Base-by-base conservation (phyloP, 2,888 invertebrate species). In the Auanema freiburgensis region DNA sequence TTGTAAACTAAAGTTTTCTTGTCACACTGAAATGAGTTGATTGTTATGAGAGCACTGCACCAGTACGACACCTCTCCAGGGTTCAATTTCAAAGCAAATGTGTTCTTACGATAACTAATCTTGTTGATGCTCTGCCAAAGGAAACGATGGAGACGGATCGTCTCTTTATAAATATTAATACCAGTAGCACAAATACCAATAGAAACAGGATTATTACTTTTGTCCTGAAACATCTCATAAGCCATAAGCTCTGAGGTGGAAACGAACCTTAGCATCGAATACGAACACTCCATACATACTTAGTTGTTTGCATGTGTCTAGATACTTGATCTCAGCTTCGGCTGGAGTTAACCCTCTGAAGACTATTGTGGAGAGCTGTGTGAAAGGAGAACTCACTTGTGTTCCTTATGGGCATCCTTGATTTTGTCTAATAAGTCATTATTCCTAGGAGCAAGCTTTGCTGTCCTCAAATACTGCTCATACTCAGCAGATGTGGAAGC, bases 81-180 rank as follows among this genome's bases (percentile, higher is more conserved):
- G 74, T 97, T 89, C 83, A 98, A 91, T 88, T 96, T 96, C 80
- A 98, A 92, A 86, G 93, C 95, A 87, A 98, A 98, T 85, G 93
- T 92, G 87, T 95, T 93, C 21, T 67, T 63, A 23, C 96, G 95
- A 88, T 96, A 98, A 75, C 95, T 94, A 84, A 98, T 93, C 88
- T 98, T 98, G 68, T 97, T 87, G 83, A 98, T 98, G 88, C 96
- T 96, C 46, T 97, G 97, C 98, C 98, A 98, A 44, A 95, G 93
- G 87, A 98, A 98, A 66, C 96, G 90, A 87, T 97, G 96, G 80
- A 97, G 93, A 79, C 95, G 89, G 66, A 97, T 87, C 85, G 92
- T 90, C 85, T 96, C 96, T 79, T 93, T 88, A 85, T 95, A 95
- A 69, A 98, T 92, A 70, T 95, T 88, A 66, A 98, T 87, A 0